phyloP scores from a whole-genome alignment of 2,888 invertebrate genomes.

The Cerastis rubricosa region DNA sequence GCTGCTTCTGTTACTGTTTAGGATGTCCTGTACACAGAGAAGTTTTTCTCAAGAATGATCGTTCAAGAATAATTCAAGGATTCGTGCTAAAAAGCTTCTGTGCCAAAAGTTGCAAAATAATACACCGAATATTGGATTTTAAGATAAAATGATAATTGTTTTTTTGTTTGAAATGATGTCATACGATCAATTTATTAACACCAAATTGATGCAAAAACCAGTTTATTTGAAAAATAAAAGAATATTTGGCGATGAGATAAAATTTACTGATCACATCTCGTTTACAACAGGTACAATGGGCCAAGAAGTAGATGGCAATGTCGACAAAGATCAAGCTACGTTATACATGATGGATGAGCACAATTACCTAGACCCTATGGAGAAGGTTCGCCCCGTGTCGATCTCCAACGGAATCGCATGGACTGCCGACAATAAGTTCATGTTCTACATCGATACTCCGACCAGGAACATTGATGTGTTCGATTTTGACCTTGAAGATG shows the following conservation, averaged over 20 bases:
- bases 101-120: not conserved
- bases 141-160: not conserved
- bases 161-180: not conserved
- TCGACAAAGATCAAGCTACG: constrained; percentile 89
- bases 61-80: not conserved
- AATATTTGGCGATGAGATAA: no score
- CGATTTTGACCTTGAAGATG: constrained; percentile 92
- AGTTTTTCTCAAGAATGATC: not conserved
- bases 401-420: constrained; percentile 96
- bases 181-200: no score
- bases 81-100: not conserved
- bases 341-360: constrained; percentile 90
- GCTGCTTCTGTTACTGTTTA: not conserved
- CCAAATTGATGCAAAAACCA: not conserved
- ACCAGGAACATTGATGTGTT: constrained; percentile 92
- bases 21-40: not conserved
- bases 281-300: constrained; percentile 91
- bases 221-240: not conserved
- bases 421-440: constrained; percentile 92
- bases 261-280: not conserved
- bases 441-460: constrained; percentile 95
- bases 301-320: constrained; percentile 85
- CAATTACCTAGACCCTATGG: constrained; percentile 78
- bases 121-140: not conserved
- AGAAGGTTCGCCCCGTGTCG: constrained; percentile 88